phyloP scores from a whole-genome alignment of 2,113 vertebrate species.

The Elaphurus davidianus region DNA sequence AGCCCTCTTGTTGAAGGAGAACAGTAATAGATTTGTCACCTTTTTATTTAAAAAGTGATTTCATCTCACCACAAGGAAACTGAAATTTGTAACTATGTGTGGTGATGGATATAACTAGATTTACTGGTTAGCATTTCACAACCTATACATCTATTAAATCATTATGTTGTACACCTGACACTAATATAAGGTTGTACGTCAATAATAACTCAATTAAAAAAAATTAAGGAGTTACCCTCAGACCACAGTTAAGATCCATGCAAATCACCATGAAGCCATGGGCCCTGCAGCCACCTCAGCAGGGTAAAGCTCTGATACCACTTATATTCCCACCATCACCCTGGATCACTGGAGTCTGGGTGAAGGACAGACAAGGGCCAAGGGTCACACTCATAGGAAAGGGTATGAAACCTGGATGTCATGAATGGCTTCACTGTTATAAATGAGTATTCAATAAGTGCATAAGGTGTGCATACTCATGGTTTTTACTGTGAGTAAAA shows the following conservation, averaged over 20 bases:
- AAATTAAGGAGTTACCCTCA: not conserved
- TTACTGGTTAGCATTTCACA: not conserved
- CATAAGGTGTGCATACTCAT: not conserved
- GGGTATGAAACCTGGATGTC: not conserved
- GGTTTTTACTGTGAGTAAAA: not conserved
- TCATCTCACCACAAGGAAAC: not conserved
- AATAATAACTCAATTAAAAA: not conserved
- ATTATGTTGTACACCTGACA: not conserved
- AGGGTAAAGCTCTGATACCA: not conserved
- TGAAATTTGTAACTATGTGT: not conserved
- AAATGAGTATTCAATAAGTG: not conserved
- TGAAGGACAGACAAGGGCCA: not conserved
- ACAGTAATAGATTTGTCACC: not conserved
- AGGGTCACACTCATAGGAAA: not conserved
- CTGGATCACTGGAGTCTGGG: not conserved
- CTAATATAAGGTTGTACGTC: not conserved
- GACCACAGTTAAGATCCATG: not conserved
- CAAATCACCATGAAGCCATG: not conserved
- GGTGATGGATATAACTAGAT: not conserved
- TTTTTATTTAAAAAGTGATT: conserved; percentile 8
- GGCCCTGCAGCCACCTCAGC: no score
- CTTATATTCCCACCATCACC: not conserved
- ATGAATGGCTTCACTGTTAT: not conserved
- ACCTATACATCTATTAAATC: not conserved
- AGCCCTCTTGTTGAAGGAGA: not conserved